phyloP scores from a whole-genome alignment of 2,113 vertebrate species.

The Sinocyclocheilus anophthalmus region DNA sequence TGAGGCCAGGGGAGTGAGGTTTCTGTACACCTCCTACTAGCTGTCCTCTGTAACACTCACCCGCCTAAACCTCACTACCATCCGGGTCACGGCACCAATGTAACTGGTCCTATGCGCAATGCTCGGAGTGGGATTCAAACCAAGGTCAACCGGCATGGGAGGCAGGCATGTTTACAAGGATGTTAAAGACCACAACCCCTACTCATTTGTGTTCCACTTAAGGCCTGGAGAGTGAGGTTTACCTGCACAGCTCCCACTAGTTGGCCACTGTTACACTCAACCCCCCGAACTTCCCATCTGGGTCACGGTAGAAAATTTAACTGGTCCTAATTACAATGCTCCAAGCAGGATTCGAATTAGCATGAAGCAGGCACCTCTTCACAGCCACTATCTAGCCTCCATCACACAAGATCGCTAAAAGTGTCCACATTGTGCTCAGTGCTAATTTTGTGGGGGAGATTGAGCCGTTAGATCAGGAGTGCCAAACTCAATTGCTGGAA shows the following conservation, averaged over 20 bases:
- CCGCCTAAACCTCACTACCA: neutral
- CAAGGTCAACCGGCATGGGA: neutral
- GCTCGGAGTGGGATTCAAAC: neutral
- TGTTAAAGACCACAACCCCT: too few species aligned
- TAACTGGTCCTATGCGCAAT: neutral
- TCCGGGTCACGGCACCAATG: neutral
- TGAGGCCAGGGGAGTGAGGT: neutral
- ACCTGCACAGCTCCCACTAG: neutral
- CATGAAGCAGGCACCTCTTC: too few species aligned
- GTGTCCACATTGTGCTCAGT: neutral
- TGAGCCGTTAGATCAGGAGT: neutral
- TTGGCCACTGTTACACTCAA: neutral
- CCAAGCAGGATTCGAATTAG: too few species aligned
- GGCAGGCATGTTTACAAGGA: too few species aligned
- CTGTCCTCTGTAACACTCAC: neutral
- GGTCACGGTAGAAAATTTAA: too few species aligned
- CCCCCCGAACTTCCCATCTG: too few species aligned
- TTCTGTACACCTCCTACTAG: neutral
- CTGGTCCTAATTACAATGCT: too few species aligned
- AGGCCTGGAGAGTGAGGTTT: too few species aligned
- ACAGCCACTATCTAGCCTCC: too few species aligned
- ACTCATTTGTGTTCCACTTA: too few species aligned
- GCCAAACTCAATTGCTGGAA: too few species aligned
- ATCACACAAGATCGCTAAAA: neutral
- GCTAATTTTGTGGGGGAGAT: neutral